Base-by-base conservation (phyloP, 2,113 vertebrate genomes). In the Polyodon spathula region DNA sequence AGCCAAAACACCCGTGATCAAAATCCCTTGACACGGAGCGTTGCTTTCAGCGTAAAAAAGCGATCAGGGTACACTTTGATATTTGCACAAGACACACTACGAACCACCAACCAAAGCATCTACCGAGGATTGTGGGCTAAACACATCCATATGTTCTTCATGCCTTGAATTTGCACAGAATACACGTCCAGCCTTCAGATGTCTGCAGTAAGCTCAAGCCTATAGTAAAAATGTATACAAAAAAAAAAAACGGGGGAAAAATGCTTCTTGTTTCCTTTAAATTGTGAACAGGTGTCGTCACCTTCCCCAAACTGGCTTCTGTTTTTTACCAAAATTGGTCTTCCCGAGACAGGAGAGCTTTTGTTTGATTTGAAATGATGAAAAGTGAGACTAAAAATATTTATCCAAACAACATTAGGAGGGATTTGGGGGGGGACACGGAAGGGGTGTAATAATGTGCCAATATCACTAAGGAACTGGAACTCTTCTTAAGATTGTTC, bases 311-410 rank as follows among this genome's bases (percentile, higher is more conserved):
- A 68, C 73, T 67, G 66, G 71, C 78, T 84, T 76, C 80, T 73
- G 70, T 61, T 71, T 65, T 68, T 76, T 66, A 64, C 0, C 0
- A 14, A 68, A 65, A 51, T 59, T 59, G 63, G 68, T 62, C 48
- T 63, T 37, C 57, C 67, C 8, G 0, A 69, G 73, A 84, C 79
- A 78, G 72, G 64, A 64, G 66, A 68, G 59, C 69, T 79, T 88
- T 74, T 84, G 69, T 70, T 80, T 69, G 76, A 77, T 75, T 71
- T 70, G 78, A 77, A 63, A 78, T 71, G 74, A 81, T 76, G 70
- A 73, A 73, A 86, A 83, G 71, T 54, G 54, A 79, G 80, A 82
- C 79, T 74, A 55, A 81, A 87, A 88, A 84, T 85, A 84, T 84
- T 83, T 76, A 84, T 84, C 74, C 72, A 81, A 89, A 85, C 77